Conservation (phyloP, 2,113 vertebrate genomes). For the Gadus chalcogrammus region DNA sequence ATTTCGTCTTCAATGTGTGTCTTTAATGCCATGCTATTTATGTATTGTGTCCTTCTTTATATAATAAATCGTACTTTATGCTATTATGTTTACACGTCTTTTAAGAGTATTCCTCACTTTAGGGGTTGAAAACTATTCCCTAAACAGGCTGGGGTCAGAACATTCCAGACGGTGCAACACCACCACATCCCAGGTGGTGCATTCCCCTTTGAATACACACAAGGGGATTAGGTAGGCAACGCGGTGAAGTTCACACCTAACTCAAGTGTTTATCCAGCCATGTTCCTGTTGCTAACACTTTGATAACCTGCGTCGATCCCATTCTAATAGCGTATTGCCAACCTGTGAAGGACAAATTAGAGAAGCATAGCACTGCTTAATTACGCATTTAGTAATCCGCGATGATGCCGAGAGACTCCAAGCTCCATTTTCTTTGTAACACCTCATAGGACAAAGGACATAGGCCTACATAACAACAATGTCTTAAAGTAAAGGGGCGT, state of each 20-base stretch:
- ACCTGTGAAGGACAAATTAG: conserved; percentile 56
- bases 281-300: conserved; percentile 42
- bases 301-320: conserved; percentile 57
- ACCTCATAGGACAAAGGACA: conserved; percentile 33
- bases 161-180: too few relatives aligned
- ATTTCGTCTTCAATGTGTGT: conserved; percentile 3
- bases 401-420: neutral
- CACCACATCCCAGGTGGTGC: too few relatives aligned
- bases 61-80: too few relatives aligned
- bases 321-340: conserved; percentile 34
- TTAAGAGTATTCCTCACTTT: too few relatives aligned
- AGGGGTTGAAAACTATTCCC: too few relatives aligned
- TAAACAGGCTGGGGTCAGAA: too few relatives aligned
- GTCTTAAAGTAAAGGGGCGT: conserved; percentile 38
- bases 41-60: conserved; percentile 27
- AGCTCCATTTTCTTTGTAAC: conserved; percentile 24
- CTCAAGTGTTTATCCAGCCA: conserved; percentile 47
- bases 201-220: conserved; percentile 46
- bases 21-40: conserved; percentile 46
- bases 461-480: conserved; percentile 34
- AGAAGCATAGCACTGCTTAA: conserved; percentile 28
- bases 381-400: conserved; percentile 54
- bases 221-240: conserved; percentile 62
- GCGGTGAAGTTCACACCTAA: conserved; percentile 48
- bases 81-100: too few relatives aligned